These are phyloP conservation scores for Calypte anna DNA, from an alignment of 2,113 vertebrate species.

Conservation along the genomic window DNA sequence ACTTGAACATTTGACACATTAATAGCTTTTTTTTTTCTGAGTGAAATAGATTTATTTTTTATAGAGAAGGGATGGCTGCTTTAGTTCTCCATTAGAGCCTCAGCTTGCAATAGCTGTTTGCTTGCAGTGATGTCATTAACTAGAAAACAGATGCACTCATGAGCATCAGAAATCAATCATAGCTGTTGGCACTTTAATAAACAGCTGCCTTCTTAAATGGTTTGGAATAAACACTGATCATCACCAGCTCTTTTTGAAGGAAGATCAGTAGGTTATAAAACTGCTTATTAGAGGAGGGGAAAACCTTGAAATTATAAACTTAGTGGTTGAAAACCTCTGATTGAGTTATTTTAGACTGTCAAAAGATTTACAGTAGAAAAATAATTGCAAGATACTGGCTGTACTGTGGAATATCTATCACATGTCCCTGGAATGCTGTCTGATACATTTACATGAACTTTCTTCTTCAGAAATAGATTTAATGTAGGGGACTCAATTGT, in stretches of 20 bases:
- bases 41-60: neutral
- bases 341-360: slow-evolving; percentile 43
- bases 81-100: neutral
- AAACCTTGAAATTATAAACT: slow-evolving; percentile 35
- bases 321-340: slow-evolving; percentile 17
- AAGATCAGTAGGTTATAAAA: slow-evolving; percentile 57
- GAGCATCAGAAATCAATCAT: slow-evolving; percentile 64
- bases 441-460: slow-evolving; percentile 9
- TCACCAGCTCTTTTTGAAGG: slow-evolving; percentile 41
- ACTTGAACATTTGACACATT: slow-evolving; percentile 31
- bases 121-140: slow-evolving; percentile 31
- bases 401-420: slow-evolving; percentile 4
- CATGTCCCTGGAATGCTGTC: neutral
- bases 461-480: slow-evolving; percentile 25
- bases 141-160: slow-evolving; percentile 42
- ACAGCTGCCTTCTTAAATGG: slow-evolving; percentile 71
- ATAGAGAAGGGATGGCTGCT: neutral
- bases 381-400: slow-evolving; percentile 2
- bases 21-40: neutral
- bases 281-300: slow-evolving; percentile 32
- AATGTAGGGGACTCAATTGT: neutral
- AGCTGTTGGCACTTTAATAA: slow-evolving; percentile 69
- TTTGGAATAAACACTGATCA: slow-evolving; percentile 58
- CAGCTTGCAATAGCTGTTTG: neutral
- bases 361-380: neutral